These are phyloP conservation scores for Coregonus clupeaformis DNA, from an alignment of 2,113 vertebrate genomes.

Conservation along the genomic window DNA sequence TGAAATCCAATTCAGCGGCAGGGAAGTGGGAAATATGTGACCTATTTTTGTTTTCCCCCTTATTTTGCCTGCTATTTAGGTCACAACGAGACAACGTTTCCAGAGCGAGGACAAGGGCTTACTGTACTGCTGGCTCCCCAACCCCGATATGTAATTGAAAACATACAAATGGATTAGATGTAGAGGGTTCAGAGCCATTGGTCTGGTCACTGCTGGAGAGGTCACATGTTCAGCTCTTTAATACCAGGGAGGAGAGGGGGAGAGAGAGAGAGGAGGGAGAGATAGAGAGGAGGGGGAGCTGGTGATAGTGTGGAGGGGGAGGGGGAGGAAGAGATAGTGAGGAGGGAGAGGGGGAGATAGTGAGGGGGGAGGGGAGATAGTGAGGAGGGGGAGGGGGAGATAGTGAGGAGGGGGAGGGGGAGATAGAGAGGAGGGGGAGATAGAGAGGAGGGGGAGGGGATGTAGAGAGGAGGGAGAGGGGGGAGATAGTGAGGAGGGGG, in stretches of 20 bases:
- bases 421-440: too few species aligned
- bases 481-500: too few species aligned
- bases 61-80: constrained; percentile 67
- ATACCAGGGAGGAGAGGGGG: constrained; percentile 17
- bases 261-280: too few species aligned
- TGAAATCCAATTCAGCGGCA: constrained; percentile 49
- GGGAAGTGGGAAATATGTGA: constrained; percentile 55
- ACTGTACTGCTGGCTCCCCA: constrained; percentile 55
- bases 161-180: constrained; percentile 72
- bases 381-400: too few species aligned
- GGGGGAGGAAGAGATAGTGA: too few species aligned
- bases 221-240: constrained; percentile 47
- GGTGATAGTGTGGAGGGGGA: too few species aligned
- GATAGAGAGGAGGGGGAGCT: too few species aligned
- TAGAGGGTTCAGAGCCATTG: constrained; percentile 56
- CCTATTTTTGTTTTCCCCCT: constrained; percentile 53
- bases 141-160: constrained; percentile 61
- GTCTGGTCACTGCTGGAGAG: constrained; percentile 38
- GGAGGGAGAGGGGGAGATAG: too few species aligned
- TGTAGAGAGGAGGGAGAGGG: not conserved
- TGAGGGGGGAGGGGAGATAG: too few species aligned
- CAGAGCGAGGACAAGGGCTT: constrained; percentile 55
- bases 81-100: constrained; percentile 57
- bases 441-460: too few species aligned
- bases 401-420: too few species aligned